Conservation (phyloP, 2,797 vertebrate genomes). For the Cetoscarus ocellatus region DNA sequence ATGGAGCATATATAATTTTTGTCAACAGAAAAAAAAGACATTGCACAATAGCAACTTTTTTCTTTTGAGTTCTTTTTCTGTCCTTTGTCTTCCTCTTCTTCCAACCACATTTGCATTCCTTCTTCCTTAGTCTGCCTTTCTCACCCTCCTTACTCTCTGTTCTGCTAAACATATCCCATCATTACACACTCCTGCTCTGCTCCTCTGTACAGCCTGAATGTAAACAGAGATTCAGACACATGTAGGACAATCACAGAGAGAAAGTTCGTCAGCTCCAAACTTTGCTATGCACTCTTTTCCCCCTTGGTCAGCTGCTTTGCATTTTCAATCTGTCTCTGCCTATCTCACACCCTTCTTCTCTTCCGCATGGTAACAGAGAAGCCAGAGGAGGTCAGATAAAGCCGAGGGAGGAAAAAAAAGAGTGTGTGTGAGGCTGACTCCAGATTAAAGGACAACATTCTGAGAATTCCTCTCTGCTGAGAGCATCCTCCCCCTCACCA, state of each 20-base stretch:
- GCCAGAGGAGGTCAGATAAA: conserved; percentile 66
- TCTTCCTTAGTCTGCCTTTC: conserved; percentile 62
- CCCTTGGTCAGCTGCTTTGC: conserved; percentile 48
- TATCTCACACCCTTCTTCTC: conserved; percentile 39
- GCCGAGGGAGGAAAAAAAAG: conserved; percentile 74
- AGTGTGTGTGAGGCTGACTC: conserved; percentile 86
- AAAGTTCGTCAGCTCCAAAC: conserved; percentile 36
- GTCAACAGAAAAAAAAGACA: conserved; percentile 16
- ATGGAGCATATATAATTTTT: too few relatives aligned
- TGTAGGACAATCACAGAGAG: conserved; percentile 31
- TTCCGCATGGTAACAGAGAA: conserved; percentile 61
- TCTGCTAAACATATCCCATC: conserved; percentile 62
- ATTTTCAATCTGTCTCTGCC: conserved; percentile 47
- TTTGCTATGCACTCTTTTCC: conserved; percentile 16
- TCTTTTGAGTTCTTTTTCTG: conserved; percentile 15
- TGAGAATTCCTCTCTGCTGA: conserved; percentile 93
- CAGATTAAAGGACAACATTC: conserved; percentile 96
- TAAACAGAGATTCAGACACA: conserved; percentile 40
- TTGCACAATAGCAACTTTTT: conserved; percentile 48
- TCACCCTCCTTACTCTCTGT: conserved; percentile 68
- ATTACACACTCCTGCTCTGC: conserved; percentile 37
- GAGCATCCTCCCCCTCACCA: conserved; percentile 78
- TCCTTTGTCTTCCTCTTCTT: conserved; percentile 66
- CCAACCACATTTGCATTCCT: conserved; percentile 71
- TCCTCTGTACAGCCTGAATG: conserved; percentile 29